Evolutionary conservation across 2,113 vertebrate species (phyloP), one percentile per base, ranked within the genome.

Genomic region (Mobula birostris): DNA sequence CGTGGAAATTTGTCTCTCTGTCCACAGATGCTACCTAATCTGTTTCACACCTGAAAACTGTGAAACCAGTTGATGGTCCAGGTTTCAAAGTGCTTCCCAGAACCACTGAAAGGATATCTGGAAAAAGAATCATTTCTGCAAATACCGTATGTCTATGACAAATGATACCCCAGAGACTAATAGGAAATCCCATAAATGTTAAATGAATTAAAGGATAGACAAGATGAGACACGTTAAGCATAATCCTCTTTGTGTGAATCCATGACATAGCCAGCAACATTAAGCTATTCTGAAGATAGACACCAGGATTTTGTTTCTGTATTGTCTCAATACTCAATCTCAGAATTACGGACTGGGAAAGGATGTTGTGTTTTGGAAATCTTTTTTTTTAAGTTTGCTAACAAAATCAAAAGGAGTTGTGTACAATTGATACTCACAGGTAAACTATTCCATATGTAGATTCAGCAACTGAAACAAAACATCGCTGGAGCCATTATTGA

Each of bases 391-490:
- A 74, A 29, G 68, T 68, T 70, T 74, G 90, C 68, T 74, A 74
- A 93, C 66, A 93, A 74, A 74, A 70, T 93, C 90, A 70, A 93
- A 93, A 93, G 68, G 36, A 17, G 72, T 93, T 21, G 68, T 48
- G 32, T 93, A 68, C 40, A 68, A 93, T 93, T 93, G 74, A 93
- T 93, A 93, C 74, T 93, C 90, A 72, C 40, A 70, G 66, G 40
- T 93, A 93, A 93, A 93, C 36, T 93, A 56, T 93, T 68, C 90
- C 90, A 93, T 74, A 93, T 93, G 90, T 70, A 93, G 2, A 15
- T 24, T 48, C 36, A 93, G 36, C 68, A 74, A 74, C 48, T 93
- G 68, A 93, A 93, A 93, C 90, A 74, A 93, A 48, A 93, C 70
- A 93, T 93, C 68, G 90, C 68, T 93, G 68, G 2, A 74, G 70